Evolutionary conservation across 2,113 vertebrate genomes (phyloP).

Genomic region (Saccopteryx bilineata): DNA sequence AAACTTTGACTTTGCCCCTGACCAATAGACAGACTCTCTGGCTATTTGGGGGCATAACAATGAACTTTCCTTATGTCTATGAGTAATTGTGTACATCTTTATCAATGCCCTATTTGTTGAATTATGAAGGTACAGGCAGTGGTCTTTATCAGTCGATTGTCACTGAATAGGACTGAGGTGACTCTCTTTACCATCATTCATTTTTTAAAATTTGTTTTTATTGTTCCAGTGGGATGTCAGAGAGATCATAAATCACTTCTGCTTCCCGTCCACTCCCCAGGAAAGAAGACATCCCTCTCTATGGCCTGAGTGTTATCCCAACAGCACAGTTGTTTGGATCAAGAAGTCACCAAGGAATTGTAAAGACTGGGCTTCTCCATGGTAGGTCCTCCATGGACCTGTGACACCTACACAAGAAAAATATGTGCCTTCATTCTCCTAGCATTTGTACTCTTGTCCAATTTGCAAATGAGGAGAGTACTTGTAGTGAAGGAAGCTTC

Average conservation of each 20-base stretch:
- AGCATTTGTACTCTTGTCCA: neutral
- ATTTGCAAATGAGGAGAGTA: neutral
- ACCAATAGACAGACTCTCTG: neutral
- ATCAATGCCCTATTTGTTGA: neutral
- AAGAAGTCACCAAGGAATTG: neutral
- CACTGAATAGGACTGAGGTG: neutral
- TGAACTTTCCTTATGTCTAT: neutral
- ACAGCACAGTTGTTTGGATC: neutral
- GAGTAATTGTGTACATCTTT: neutral
- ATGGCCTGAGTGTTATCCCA: neutral
- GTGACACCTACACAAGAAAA: neutral
- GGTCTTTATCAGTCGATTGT: neutral
- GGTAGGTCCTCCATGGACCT: neutral
- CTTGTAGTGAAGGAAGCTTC: neutral
- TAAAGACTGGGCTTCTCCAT: neutral
- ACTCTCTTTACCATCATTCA: neutral
- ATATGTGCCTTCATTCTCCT: neutral
- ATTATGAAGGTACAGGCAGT: neutral
- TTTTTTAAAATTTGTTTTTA: neutral
- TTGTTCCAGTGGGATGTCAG: neutral
- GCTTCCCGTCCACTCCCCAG: neutral
- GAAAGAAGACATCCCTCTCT: neutral
- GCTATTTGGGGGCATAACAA: neutral
- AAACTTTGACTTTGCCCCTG: neutral
- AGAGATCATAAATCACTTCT: neutral